Conservation (phyloP, 2,113 vertebrate species). For the Corythornis cristatus region DNA sequence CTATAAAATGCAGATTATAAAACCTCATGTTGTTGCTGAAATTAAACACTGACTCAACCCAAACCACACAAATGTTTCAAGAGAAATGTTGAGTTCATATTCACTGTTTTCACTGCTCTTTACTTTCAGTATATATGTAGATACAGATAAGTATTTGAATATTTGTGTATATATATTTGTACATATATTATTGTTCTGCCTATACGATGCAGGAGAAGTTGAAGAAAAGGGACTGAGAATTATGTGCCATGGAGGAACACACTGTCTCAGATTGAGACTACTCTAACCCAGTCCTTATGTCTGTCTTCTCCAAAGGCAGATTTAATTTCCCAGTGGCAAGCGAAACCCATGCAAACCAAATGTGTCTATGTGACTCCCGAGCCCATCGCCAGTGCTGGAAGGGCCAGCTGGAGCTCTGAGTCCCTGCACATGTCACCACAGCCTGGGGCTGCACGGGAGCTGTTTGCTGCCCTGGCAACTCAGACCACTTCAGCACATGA, state of each 20-base stretch:
- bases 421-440: not conserved
- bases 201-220: not conserved
- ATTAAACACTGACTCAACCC: not conserved
- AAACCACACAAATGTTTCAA: not conserved
- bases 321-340: not conserved
- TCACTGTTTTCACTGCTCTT: not conserved
- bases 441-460: not conserved
- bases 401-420: not conserved
- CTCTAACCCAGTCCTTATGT: fast-evolving
- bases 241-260: not conserved
- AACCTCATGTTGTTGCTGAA: not conserved
- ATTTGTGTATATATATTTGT: no score
- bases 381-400: fast-evolving
- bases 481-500: not conserved
- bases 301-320: not conserved
- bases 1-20: not conserved
- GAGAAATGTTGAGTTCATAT: not conserved
- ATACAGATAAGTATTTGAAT: not conserved
- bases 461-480: not conserved
- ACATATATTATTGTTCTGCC: not conserved
- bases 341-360: not conserved
- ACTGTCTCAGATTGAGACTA: fast-evolving
- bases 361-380: fast-evolving
- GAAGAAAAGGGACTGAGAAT: not conserved
- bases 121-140: not conserved